phyloP scores from a whole-genome alignment of 37 sponge, comb jelly and placozoan species.

The Spongilla lacustris region DNA sequence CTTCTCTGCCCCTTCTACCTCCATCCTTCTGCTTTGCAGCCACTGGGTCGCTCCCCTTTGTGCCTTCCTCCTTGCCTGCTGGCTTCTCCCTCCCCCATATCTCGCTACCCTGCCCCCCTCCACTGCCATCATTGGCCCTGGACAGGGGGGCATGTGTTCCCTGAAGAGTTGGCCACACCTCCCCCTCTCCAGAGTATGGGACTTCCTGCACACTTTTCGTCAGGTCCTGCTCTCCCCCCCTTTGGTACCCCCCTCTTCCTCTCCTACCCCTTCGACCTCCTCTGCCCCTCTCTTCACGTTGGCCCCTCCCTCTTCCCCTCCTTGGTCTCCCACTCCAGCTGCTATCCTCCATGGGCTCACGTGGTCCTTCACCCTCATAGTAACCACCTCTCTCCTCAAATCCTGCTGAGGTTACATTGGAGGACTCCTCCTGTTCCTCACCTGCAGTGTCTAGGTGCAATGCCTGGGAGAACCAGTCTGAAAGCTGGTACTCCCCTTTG shows the following conservation, averaged over 20 bases:
- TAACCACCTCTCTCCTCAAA: background rate
- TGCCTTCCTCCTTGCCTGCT: background rate
- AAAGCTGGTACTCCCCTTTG: background rate
- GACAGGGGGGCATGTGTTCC: background rate
- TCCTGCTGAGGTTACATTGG: background rate
- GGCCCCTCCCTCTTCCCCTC: conserved; percentile 24
- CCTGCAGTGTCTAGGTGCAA: background rate
- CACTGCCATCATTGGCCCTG: background rate
- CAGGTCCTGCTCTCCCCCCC: background rate
- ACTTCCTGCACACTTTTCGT: background rate
- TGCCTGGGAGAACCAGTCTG: background rate
- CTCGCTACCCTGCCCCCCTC: background rate
- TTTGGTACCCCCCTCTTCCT: conserved; percentile 6
- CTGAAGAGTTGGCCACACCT: background rate
- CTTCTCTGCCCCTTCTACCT: background rate
- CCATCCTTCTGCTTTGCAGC: background rate
- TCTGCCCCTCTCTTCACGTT: conserved; percentile 4
- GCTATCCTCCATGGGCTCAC: background rate
- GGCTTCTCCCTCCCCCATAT: conserved; percentile 11
- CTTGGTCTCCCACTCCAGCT: conserved; percentile 3
- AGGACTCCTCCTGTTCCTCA: background rate
- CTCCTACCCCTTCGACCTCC: background rate
- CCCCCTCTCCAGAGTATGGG: background rate
- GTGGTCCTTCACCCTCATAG: background rate
- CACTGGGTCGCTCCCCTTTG: background rate